Evolutionary conservation across 2,888 invertebrate genomes (phyloP).

Genomic region (Trisateles emortualis): DNA sequence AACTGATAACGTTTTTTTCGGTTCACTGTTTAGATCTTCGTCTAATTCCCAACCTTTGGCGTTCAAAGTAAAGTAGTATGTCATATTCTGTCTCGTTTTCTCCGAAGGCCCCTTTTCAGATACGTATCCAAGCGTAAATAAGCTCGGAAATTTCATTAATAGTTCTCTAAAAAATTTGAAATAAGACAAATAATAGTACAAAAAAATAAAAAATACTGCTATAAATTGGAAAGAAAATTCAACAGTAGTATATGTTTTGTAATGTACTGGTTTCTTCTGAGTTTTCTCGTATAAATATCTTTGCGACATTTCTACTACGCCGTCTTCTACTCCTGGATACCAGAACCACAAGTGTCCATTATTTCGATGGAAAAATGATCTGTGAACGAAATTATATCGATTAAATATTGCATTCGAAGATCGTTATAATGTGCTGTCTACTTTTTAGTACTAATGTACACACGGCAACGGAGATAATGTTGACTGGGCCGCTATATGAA

Average conservation of each 20-base stretch:
- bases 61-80: constrained; percentile 56
- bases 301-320: constrained; percentile 60
- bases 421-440: background rate
- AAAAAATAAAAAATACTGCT: constrained; percentile 54
- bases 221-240: constrained; percentile 58
- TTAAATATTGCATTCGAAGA: too few species aligned
- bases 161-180: constrained; percentile 61
- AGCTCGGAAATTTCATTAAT: constrained; percentile 57
- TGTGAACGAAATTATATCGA: constrained; percentile 32
- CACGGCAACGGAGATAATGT: too few species aligned
- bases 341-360: constrained; percentile 60
- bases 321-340: constrained; percentile 63
- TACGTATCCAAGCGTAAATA: constrained; percentile 62
- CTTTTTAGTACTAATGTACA: too few species aligned
- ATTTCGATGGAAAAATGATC: constrained; percentile 63
- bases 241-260: constrained; percentile 59
- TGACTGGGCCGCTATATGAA: too few species aligned
- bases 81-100: constrained; percentile 52
- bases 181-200: constrained; percentile 58
- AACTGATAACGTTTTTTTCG: constrained; percentile 49
- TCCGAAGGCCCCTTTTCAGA: constrained; percentile 63
- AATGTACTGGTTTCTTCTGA: constrained; percentile 55
- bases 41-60: constrained; percentile 58
- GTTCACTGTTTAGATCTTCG: constrained; percentile 37
- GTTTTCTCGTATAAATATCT: constrained; percentile 53